These are phyloP conservation scores for Montipora efflorescens DNA, from an alignment of 64 coral and sea anemone species.

Conservation along the genomic window DNA sequence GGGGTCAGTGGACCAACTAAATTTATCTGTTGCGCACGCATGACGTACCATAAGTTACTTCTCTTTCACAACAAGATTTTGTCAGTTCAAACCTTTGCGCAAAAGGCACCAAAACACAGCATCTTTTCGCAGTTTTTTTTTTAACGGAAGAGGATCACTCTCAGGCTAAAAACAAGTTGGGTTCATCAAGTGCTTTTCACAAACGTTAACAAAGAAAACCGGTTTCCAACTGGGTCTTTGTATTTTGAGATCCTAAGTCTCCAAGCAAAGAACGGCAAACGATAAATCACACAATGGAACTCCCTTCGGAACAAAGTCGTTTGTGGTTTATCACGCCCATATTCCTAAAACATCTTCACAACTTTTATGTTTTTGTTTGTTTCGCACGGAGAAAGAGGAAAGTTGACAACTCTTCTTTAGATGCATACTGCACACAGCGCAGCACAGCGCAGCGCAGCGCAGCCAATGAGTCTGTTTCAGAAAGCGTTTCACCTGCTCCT, in stretches of 20 bases:
- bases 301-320: not conserved
- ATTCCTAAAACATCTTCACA: not conserved
- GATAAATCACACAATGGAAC: conserved; percentile 16
- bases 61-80: too few relatives aligned
- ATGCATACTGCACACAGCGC: not conserved
- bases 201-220: not conserved
- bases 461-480: conserved; percentile 1
- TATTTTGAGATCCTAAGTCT: conserved; percentile 7
- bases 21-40: too few relatives aligned
- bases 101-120: too few relatives aligned
- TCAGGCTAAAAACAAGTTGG: too few relatives aligned
- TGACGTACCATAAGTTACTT: too few relatives aligned
- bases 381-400: not conserved
- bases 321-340: not conserved
- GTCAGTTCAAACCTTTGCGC: too few relatives aligned
- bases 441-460: not conserved
- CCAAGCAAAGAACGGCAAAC: not conserved
- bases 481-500: conserved; percentile 39
- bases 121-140: too few relatives aligned
- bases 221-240: not conserved
- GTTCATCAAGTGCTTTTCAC: too few relatives aligned
- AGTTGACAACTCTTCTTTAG: conserved; percentile 30
- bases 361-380: conserved; percentile 31
- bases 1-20: too few relatives aligned
- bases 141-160: too few relatives aligned